phyloP scores from a whole-genome alignment of 2,113 vertebrate genomes.

The Ophthalmolycus amberensis region DNA sequence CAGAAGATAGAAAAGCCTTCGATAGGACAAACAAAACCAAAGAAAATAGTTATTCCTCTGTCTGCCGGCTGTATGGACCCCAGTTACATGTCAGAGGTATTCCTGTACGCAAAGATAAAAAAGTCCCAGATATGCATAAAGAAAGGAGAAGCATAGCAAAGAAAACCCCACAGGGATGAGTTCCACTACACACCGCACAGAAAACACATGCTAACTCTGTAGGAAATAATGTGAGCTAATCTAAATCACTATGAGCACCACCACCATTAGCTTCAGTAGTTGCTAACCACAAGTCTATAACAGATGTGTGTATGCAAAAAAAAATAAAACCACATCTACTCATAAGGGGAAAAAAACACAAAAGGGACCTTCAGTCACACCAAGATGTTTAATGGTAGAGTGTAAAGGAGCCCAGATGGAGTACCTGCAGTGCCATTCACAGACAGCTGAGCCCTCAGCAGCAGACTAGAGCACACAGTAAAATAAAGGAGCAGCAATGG shows the following conservation, averaged over 20 bases:
- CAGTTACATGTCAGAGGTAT: slow-evolving; percentile 49
- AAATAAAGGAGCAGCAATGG: slow-evolving; percentile 59
- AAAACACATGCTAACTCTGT: slow-evolving; percentile 3
- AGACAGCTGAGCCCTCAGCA: slow-evolving; percentile 72
- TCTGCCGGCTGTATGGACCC: neutral
- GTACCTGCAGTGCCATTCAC: slow-evolving; percentile 71
- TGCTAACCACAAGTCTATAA: neutral
- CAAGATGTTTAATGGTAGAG: slow-evolving; percentile 41
- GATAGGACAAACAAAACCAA: slow-evolving; percentile 13
- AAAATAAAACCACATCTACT: neutral
- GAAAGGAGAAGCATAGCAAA: slow-evolving; percentile 14
- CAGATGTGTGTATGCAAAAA: neutral
- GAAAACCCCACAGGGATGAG: slow-evolving; percentile 12
- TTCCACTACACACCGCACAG: neutral
- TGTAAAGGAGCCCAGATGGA: slow-evolving; percentile 42
- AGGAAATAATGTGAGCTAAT: neutral
- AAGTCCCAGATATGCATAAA: slow-evolving; percentile 8
- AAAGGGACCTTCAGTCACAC: slow-evolving; percentile 15
- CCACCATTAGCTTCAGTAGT: neutral
- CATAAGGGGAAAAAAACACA: neutral
- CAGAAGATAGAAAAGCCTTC: slow-evolving; percentile 34
- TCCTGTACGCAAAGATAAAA: slow-evolving; percentile 39
- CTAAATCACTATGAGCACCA: slow-evolving; percentile 11
- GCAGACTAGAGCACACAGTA: slow-evolving; percentile 70
- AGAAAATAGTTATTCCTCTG: slow-evolving; percentile 55